Percentiles rank a stretch among this genome's conserved stretches.
Conservation (phyloP, 2,797 vertebrate species). For the Parauchenoglanis punctatus region DNA sequence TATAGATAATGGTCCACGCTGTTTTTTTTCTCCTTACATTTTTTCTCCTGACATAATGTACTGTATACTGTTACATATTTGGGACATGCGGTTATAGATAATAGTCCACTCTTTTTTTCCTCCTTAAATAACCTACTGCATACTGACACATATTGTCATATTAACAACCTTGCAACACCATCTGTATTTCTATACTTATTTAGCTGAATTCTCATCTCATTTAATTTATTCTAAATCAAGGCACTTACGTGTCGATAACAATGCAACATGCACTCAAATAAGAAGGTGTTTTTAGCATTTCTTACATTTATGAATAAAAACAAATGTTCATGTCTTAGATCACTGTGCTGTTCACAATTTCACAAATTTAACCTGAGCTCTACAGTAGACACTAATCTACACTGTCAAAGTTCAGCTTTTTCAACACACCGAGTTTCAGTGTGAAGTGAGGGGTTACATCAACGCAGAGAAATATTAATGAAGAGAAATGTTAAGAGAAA, state of each 20-base stretch:
- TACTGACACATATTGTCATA: background rate
- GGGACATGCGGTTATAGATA: background rate
- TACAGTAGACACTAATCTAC: background rate
- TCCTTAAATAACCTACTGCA: background rate
- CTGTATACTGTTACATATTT: background rate
- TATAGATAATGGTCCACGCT: background rate
- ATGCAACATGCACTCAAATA: background rate
- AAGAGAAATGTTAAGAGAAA: slow-evolving; percentile 2
- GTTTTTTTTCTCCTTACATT: background rate
- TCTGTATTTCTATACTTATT: background rate
- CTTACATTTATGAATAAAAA: background rate
- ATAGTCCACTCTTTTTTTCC: background rate
- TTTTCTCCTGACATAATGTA: background rate
- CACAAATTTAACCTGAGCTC: background rate
- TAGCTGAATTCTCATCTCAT: background rate
- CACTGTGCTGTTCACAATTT: background rate
- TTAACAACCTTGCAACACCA: background rate
- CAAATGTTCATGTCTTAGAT: slow-evolving; percentile 12
- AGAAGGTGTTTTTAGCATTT: background rate
- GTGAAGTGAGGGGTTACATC: background rate
- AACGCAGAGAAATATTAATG: too few species aligned
- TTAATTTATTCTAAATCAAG: background rate
- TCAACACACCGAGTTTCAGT: background rate
- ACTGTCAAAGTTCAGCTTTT: slow-evolving; percentile 17
- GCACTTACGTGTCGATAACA: background rate